Evolutionary conservation across 1,140 invertebrate species (phyloP).

Genomic region (Heliconius melpomene): DNA sequence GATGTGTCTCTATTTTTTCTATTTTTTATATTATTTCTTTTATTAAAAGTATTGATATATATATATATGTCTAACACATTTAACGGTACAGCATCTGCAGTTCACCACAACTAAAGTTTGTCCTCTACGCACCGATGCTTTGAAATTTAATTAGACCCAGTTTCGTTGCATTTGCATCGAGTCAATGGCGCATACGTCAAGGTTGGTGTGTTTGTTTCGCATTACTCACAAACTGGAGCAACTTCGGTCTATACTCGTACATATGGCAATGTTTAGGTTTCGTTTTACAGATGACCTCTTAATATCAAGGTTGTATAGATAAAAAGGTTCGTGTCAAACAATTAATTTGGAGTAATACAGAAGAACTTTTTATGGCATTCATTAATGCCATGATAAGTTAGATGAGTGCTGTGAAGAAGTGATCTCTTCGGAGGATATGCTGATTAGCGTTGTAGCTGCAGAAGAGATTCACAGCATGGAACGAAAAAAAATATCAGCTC

Average conservation of each 20-base stretch:
- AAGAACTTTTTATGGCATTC: too few species aligned
- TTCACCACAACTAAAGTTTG: slow-evolving; percentile 28
- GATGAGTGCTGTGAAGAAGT: too few species aligned
- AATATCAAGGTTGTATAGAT: neutral
- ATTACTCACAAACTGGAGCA: slow-evolving; percentile 31
- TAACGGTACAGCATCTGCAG: slow-evolving; percentile 22
- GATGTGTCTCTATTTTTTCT: neutral
- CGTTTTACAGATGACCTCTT: slow-evolving; percentile 6
- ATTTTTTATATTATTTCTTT: neutral
- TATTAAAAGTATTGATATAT: neutral
- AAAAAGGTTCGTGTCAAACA: neutral
- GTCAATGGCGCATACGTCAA: slow-evolving; percentile 48
- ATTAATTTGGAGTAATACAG: neutral
- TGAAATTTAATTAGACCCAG: slow-evolving; percentile 66
- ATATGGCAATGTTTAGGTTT: slow-evolving; percentile 15
- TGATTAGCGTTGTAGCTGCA: too few species aligned
- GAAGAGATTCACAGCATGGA: too few species aligned
- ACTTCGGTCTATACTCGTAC: neutral
- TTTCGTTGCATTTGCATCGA: slow-evolving; percentile 54
- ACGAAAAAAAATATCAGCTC: too few species aligned
- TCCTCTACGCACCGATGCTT: slow-evolving; percentile 39
- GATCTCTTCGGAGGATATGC: too few species aligned
- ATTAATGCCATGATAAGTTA: too few species aligned
- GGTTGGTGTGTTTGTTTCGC: slow-evolving; percentile 37
- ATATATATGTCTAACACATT: neutral